Evolutionary conservation across 2,797 vertebrate species (phyloP).

Genomic region (Hyperoplus lanceolatus): DNA sequence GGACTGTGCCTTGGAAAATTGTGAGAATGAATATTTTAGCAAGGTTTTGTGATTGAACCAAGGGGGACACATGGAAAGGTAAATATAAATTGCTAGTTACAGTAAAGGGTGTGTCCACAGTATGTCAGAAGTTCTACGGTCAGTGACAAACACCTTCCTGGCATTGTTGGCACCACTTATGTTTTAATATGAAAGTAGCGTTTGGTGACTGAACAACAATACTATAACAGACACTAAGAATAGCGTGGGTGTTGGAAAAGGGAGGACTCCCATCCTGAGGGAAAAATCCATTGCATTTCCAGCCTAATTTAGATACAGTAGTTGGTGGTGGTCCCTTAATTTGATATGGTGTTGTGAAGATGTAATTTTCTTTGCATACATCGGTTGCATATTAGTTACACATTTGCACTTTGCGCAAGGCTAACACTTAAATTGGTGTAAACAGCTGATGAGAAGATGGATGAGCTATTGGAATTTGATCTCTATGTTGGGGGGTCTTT

Average conservation of each 20-base stretch:
- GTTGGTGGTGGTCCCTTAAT: slow-evolving; percentile 62
- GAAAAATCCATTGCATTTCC: slow-evolving; percentile 73
- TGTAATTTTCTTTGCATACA: slow-evolving; percentile 68
- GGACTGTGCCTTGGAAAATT: neutral
- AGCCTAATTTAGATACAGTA: slow-evolving; percentile 71
- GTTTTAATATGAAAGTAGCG: slow-evolving; percentile 79
- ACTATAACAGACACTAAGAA: slow-evolving; percentile 75
- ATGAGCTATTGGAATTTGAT: slow-evolving; percentile 83
- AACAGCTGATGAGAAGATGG: slow-evolving; percentile 83
- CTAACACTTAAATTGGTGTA: slow-evolving; percentile 70
- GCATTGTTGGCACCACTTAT: slow-evolving; percentile 81
- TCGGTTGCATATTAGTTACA: slow-evolving; percentile 66
- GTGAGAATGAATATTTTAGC: neutral
- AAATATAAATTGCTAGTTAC: slow-evolving; percentile 44
- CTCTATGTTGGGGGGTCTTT: slow-evolving; percentile 80
- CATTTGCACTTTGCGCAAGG: slow-evolving; percentile 67
- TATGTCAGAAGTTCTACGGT: slow-evolving; percentile 65
- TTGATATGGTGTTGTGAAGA: slow-evolving; percentile 70
- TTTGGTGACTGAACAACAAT: slow-evolving; percentile 84
- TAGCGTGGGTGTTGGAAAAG: slow-evolving; percentile 82
- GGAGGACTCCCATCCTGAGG: slow-evolving; percentile 80
- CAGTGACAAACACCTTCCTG: slow-evolving; percentile 86
- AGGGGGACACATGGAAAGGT: slow-evolving; percentile 30
- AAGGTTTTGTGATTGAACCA: neutral
- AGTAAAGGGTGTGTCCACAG: slow-evolving; percentile 60